Evolutionary conservation across 2,888 invertebrate species (phyloP), one percentile per base, ranked within the genome.

Genomic region (Pardosa pseudoannulata): DNA sequence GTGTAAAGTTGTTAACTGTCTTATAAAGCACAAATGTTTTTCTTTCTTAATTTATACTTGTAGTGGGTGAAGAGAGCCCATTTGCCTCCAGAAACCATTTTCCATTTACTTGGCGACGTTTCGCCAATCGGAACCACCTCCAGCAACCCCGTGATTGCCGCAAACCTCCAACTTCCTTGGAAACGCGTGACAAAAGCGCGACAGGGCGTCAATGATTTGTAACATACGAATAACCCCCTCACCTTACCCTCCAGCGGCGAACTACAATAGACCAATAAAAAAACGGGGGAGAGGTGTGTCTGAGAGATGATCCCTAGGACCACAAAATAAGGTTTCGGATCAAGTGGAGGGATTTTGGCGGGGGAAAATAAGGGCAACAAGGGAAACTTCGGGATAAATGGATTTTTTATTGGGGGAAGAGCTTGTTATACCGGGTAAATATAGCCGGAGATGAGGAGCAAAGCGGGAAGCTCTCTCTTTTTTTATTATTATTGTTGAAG

Each of bases 161-260:
- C 72, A 76, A 76, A 76, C 82, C 75, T 31, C 50, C 46, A 56
- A 39, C 27, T 19, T 29, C 56, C 65, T 76, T 76, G 46, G 76
- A 76, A 50, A 67, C 39, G 71, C 50, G 50, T 83, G 82, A 83
- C 76, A 83, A 83, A 83, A 76, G 82, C 62, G 82, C 82, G 76
- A 76, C 71, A 71, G 28, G 46, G 71, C 76, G 70, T 76, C 70
- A 76, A 36, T 41, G 62, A 65, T 29, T 68, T 70, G 71, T 67
- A 67, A 56, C 56, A 56, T 56, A 56, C 36, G 65, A 74, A 67
- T 81, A 32, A 50, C 68, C 31, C 74, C 36, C 50, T 23, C 39
- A 5, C 67, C 23, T 23, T 16, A 6, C 46, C 9, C 46, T 56
- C 3, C 56, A 23, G 23, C 11, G 23, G 19, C 23, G 56, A 56